phyloP scores from a whole-genome alignment of 2,888 invertebrate genomes.

The Cephonodes hylas region DNA sequence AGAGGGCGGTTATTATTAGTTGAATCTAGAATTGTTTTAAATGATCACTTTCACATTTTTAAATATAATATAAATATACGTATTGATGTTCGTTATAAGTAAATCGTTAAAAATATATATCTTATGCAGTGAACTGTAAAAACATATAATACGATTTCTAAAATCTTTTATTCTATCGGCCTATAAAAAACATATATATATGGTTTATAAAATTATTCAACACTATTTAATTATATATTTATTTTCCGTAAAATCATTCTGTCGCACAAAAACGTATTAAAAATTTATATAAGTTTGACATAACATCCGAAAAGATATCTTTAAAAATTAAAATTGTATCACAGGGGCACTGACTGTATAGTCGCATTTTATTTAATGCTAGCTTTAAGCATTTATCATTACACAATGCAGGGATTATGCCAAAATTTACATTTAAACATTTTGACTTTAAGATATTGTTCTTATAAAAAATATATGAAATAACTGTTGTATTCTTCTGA shows the following conservation, averaged over 20 bases:
- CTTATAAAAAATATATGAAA: neutral
- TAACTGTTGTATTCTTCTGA: too few species aligned
- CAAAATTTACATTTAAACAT: neutral
- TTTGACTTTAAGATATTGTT: neutral
- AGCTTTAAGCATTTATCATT: neutral
- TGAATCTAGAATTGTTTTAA: neutral
- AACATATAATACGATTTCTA: neutral
- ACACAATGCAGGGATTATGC: neutral
- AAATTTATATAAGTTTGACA: neutral
- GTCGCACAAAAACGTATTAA: neutral
- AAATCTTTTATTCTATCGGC: neutral
- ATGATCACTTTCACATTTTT: neutral
- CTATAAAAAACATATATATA: neutral
- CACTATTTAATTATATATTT: neutral
- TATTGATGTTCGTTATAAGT: neutral
- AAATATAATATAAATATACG: too few species aligned
- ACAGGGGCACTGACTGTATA: neutral
- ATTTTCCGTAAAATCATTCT: neutral
- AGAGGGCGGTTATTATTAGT: neutral
- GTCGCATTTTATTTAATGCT: neutral
- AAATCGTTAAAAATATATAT: neutral
- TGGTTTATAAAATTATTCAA: neutral
- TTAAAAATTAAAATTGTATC: neutral
- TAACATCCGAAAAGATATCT: neutral
- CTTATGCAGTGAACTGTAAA: too few species aligned